Conservation (phyloP, 1,140 invertebrate species). For the Semibalanus balanoides region DNA sequence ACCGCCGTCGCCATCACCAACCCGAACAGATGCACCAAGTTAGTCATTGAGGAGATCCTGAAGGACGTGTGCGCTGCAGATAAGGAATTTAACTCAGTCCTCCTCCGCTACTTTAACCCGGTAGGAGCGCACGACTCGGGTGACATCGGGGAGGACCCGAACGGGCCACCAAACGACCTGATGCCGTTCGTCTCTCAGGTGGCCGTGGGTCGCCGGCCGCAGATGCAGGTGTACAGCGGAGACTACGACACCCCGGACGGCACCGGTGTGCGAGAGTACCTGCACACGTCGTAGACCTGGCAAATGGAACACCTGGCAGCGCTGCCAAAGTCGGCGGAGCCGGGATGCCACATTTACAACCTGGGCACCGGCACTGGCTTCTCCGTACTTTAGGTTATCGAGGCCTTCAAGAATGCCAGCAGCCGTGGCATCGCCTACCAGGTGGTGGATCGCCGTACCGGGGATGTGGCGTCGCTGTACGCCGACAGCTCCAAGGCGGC, state of each 20-base stretch:
- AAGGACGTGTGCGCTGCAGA: constrained; percentile 55
- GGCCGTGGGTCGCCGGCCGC: constrained; percentile 65
- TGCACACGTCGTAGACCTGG: too few species aligned
- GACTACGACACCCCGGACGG: constrained; percentile 93
- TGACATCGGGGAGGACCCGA: constrained; percentile 87
- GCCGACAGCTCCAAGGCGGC: too few species aligned
- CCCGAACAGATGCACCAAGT: constrained; percentile 67
- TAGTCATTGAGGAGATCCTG: constrained; percentile 84
- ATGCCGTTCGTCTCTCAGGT: constrained; percentile 88
- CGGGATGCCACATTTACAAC: too few species aligned
- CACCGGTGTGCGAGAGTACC: constrained; percentile 45
- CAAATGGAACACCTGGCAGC: too few species aligned
- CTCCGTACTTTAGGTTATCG: too few species aligned
- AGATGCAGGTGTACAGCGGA: constrained; percentile 74
- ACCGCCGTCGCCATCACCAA: constrained; percentile 44
- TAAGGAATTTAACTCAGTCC: constrained; percentile 54
- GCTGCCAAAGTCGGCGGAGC: too few species aligned
- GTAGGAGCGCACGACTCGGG: constrained; percentile 93
- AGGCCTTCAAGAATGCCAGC: too few species aligned
- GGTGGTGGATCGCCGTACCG: too few species aligned
- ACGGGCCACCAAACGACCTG: constrained; percentile 89
- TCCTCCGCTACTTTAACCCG: constrained; percentile 94
- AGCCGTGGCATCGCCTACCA: too few species aligned
- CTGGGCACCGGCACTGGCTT: too few species aligned
- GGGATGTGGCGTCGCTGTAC: too few species aligned